Base-by-base conservation (phyloP, 2,888 invertebrate species). In the Hirtodrosophila confusa region DNA sequence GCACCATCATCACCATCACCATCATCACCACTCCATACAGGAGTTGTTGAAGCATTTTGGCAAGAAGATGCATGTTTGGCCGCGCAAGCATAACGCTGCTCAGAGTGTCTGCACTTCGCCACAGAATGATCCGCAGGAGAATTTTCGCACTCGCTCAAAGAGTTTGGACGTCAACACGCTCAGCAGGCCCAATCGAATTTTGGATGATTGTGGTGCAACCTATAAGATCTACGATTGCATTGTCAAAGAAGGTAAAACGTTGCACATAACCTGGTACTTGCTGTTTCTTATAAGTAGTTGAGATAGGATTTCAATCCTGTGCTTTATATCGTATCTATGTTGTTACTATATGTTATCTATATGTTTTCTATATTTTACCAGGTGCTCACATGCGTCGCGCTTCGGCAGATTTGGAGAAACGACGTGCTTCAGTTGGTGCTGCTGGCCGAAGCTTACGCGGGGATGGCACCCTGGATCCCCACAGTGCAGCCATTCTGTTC, bases 401-500 rank as follows among this genome's bases (percentile, higher is more conserved):
- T 65, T 95, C 96, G 12, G 95, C 96, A 5, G 96, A 96, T 88
- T 94, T 96, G 53, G 96, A 95, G 84, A 94, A 95, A 84, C 93
- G 97, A 74, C 93, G 97, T 69, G 94, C 96, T 65, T 97, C 97
- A 3, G 93, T 97, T 68, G 96, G 96, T 65, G 92, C 93, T 55
- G 92, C 93, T 53, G 91, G 91, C 71, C 89, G 92, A 63, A 92
- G 92, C 53, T 86, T 91, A 72, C 87, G 92, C 72, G 89, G 91
- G 35, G 97, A 97, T 90, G 96, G 96, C 53, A 95, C 94, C 80
- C 92, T 97, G 74, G 97, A 97, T 92, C 97, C 97, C 12, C 94
- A 96, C 85, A 97, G 97, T 92, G 97, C 97, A 51, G 97, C 97
- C 85, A 97, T 97, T 86, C 93, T 97, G 71, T 97, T 97, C 92